Evolutionary conservation across 2,797 vertebrate species (phyloP).

Genomic region (Kryptolebias ocellatus): DNA sequence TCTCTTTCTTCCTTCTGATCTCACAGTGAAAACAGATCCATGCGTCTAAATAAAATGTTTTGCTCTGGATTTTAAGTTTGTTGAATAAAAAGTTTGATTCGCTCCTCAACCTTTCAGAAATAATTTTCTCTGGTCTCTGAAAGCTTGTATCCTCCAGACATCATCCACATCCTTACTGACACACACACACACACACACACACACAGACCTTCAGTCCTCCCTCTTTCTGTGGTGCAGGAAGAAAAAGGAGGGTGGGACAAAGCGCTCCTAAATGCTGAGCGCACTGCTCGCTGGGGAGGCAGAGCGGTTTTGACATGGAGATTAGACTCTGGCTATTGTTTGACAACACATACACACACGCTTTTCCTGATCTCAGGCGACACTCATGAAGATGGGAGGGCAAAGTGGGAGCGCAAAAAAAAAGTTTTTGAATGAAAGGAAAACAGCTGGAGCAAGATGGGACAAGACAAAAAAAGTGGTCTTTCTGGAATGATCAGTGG

Average conservation of each 20-base stretch:
- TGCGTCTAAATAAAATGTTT: constrained; percentile 51
- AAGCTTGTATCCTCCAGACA: constrained; percentile 38
- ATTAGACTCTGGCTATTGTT: constrained; percentile 98
- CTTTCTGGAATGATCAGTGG: constrained; percentile 91
- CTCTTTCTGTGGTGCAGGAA: constrained; percentile 75
- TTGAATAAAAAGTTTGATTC: constrained; percentile 6
- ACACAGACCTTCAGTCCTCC: constrained; percentile 45
- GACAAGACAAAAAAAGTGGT: constrained; percentile 66
- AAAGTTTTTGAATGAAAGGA: constrained; percentile 39
- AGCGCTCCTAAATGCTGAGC: constrained; percentile 98
- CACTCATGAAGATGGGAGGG: constrained; percentile 78
- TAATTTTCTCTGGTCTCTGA: constrained; percentile 18
- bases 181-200: constrained; percentile 30
- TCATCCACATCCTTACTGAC: constrained; percentile 20
- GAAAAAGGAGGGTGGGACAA: constrained; percentile 90
- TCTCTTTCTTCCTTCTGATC: constrained; percentile 76
- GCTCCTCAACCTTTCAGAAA: constrained; percentile 20
- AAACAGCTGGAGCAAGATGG: constrained; percentile 38
- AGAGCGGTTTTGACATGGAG: constrained; percentile 99
- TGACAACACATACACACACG: constrained; percentile 88
- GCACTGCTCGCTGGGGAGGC: constrained; percentile 95
- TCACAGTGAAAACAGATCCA: constrained; percentile 93
- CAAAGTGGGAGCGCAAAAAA: constrained; percentile 15
- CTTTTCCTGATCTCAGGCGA: constrained; percentile 88
- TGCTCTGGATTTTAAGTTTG: constrained; percentile 48